Base-by-base conservation (phyloP, 2,888 invertebrate genomes). In the Heteropelma amictum region DNA sequence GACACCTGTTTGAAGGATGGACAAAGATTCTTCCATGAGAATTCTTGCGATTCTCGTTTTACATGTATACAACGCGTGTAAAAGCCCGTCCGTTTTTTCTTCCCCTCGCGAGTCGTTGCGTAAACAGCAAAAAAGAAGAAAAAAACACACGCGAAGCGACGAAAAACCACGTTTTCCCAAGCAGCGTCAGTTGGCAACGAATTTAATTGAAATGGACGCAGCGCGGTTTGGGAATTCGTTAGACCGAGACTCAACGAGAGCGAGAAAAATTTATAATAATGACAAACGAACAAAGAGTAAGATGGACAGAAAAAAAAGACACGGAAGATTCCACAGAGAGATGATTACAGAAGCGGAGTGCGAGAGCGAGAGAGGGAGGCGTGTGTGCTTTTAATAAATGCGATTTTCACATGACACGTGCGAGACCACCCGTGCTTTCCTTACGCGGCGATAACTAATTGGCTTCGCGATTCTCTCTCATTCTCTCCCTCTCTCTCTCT, bases 351-450 rank as follows among this genome's bases (percentile, higher is more conserved):
- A 30, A 40, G 60, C 14, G 38, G 35, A 58, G 6, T 10, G 6
- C 17, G 26, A 58, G 38, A 40, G 35, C 26, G 30, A 45, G 23
- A 63, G 30, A 26, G 45, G 56, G 14, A 14, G 8, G 58, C 21
- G n/a, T 21, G 53, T 40, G 38, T 17, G 53, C 63, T 68, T 68
- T 71, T 72, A 72, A 72, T 76, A 76, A 76, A 76, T 63, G 71
- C 71, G 72, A 76, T 77, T n/a, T 77, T 77, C 73, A 77, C 77
- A 77, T 77, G 77, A 77, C 77, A 77, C 77, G 77, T 77, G 77
- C 77, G 77, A 77, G 77, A 74, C 77, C 77, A 77, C 77, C 77
- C 77, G 77, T 77, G 74, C 71, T 74, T 68, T 68, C 77, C 77
- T 74, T 77, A 71, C 74, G 58, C 49, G 77, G 77, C 67, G 64